Evolutionary conservation across 2,888 invertebrate genomes (phyloP), one percentile per base, ranked within the genome.

Genomic region (Leptogaster cylindrica): DNA sequence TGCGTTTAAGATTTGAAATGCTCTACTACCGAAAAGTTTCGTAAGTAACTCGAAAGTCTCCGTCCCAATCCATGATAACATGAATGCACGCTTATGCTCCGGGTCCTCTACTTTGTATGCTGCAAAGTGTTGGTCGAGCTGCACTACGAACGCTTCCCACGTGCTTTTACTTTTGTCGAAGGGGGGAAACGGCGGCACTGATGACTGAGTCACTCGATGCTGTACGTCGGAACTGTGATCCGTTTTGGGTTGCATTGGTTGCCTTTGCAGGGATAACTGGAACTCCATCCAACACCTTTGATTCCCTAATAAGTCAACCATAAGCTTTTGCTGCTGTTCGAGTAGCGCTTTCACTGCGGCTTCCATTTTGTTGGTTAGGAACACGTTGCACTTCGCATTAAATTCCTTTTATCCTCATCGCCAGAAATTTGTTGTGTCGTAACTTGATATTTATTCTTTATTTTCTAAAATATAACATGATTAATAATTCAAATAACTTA

Each of bases 1-100:
- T 68, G 50, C 18, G 27, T 39, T 18, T 58, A 48, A 20, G n/a
- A 27, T 25, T 61, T 52, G 27, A 50, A 68, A 33, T 68, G 55
- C 16, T 33, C 16, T 7, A 39, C 46, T 2, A 65, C 41, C 66
- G 5, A 8, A 12, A 5, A 39, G 12, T 12, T 39, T 39, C n/a
- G 5, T 5, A 12, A 39, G 39, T 8, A 39, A 14, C 6, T 39
- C 12, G 5, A 8, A 39, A 5, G 12, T 39, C 5, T 39, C 10
- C 5, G 10, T 14, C 1, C 39, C 39, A 4, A 8, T 12, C 12
- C n/a, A 39, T n/a, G 39, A 8, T 12, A 39, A 39, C 1, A 39
- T 7, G 12, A 39, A 39, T n/a, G 12, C 5, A 14, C 10, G 10
- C 12, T 39, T 39, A 12, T 39, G 10, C 12, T 39, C 12, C 10